Conservation (phyloP, 2,113 vertebrate genomes). For the Argyrosomus japonicus region DNA sequence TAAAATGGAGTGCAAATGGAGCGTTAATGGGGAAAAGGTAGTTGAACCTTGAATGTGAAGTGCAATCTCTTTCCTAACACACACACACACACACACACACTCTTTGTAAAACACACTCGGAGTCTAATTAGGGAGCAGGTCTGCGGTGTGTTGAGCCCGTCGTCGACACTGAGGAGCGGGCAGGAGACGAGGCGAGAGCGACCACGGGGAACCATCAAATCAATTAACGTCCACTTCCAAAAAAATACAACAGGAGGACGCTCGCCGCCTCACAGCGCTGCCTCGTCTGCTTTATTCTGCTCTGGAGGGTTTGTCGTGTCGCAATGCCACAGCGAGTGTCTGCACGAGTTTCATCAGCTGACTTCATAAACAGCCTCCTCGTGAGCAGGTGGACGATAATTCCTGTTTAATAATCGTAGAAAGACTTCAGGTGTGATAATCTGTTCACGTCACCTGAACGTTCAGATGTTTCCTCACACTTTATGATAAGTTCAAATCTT, state of each 20-base stretch:
- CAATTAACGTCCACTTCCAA: conserved; percentile 95
- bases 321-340: not conserved
- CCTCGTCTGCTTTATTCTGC: conserved; percentile 89
- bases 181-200: conserved; percentile 77
- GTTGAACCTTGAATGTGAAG: conserved; percentile 58
- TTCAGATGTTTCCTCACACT: no score
- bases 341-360: not conserved
- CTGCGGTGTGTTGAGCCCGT: conserved; percentile 49
- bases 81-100: conserved; percentile 13
- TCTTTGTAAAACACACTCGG: not conserved
- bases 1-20: conserved; percentile 55
- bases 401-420: not conserved
- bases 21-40: conserved; percentile 59
- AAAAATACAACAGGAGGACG: conserved; percentile 80
- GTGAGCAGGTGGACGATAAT: not conserved
- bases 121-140: conserved; percentile 88
- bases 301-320: conserved; percentile 57
- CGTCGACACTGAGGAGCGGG: conserved; percentile 70
- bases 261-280: conserved; percentile 84
- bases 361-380: not conserved
- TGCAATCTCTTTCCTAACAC: not conserved
- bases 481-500: no score
- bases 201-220: conserved; percentile 86
- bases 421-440: not conserved
- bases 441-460: no score